Conservation (phyloP, 2,888 invertebrate species). For the Dichetophora obliterata region DNA sequence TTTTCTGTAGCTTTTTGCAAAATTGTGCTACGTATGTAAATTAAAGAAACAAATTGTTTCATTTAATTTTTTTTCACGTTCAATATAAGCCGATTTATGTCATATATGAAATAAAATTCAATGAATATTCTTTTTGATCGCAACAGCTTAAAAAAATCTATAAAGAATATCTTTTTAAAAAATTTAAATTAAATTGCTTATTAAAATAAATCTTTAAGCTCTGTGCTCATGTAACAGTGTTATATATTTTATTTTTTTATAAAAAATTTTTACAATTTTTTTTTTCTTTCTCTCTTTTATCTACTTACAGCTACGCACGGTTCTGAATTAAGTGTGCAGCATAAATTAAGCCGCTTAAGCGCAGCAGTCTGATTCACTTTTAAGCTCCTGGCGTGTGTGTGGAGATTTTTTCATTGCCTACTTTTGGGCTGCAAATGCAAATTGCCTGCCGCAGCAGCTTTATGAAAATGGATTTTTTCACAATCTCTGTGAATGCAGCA, state of each 20-base stretch:
- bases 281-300: not conserved
- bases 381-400: not conserved
- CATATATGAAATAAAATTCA: too few species aligned
- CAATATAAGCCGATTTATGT: too few species aligned
- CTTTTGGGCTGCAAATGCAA: slow-evolving; percentile 11
- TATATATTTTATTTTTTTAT: not conserved
- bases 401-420: slow-evolving; percentile 25
- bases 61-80: too few species aligned
- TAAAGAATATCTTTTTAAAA: not conserved
- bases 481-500: slow-evolving; percentile 32
- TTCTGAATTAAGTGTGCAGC: not conserved
- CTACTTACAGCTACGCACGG: slow-evolving; percentile 4
- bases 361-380: too few species aligned
- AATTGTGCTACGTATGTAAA: too few species aligned
- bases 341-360: slow-evolving; percentile 30
- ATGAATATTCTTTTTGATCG: too few species aligned
- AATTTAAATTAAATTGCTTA: not conserved
- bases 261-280: not conserved
- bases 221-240: not conserved
- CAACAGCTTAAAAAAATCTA: not conserved
- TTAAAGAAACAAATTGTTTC: too few species aligned
- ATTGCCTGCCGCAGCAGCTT: not conserved
- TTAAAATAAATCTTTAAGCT: not conserved
- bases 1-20: too few species aligned
- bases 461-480: slow-evolving; percentile 41